A percentile compares a stretch with the other conserved stretches of the same genome.
These are phyloP conservation scores for Lithophane socia DNA, from an alignment of 2,888 invertebrate genomes.

Conservation along the genomic window DNA sequence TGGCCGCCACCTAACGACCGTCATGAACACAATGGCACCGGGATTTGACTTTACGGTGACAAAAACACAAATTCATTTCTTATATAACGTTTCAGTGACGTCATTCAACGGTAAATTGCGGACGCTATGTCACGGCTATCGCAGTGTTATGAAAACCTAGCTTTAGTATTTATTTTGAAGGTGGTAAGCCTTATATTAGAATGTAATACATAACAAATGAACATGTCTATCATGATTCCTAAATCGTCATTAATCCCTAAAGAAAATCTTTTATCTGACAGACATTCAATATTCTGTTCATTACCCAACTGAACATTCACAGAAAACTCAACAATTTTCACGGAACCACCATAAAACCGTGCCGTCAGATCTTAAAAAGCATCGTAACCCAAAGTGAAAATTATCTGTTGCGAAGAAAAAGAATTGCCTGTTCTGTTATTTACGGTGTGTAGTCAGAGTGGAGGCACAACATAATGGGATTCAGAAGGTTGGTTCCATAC, in stretches of 20 bases:
- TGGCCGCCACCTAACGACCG: not conserved
- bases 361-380: conserved; percentile 37
- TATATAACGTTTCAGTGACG: too few species aligned
- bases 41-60: not conserved
- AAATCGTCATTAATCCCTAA: not conserved
- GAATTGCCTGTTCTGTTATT: conserved; percentile 50
- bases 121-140: not conserved
- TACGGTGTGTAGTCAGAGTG: conserved; percentile 27
- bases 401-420: conserved; percentile 54
- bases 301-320: not conserved
- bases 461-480: not conserved
- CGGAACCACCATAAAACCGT: conserved; percentile 18
- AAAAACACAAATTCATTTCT: too few species aligned
- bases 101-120: too few species aligned
- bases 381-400: conserved; percentile 58
- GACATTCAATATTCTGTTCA: not conserved
- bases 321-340: conserved; percentile 21
- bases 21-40: not conserved
- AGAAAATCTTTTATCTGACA: not conserved
- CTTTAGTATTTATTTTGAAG: not conserved
- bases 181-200: not conserved
- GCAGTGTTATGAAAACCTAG: too few species aligned
- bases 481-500: not conserved
- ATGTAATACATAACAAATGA: not conserved
- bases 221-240: not conserved